A percentile compares a stretch with the other conserved stretches of the same genome.
phyloP scores from a whole-genome alignment of 2,113 vertebrate species.

The Zeus faber region DNA sequence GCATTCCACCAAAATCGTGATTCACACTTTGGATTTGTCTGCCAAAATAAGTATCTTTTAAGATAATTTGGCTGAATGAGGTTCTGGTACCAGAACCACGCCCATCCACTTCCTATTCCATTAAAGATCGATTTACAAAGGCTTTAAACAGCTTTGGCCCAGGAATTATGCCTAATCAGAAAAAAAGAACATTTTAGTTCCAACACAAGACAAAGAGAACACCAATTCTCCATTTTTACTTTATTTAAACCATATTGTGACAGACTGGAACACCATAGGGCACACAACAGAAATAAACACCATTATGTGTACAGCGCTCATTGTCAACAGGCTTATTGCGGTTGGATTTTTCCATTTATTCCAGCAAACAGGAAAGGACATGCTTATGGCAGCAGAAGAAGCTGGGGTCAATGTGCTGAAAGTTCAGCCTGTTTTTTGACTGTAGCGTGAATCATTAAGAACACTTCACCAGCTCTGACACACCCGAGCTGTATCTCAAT shows the following conservation, averaged over 20 bases:
- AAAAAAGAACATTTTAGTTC: too few relatives aligned
- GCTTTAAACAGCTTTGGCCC: too few relatives aligned
- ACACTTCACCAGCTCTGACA: conserved; percentile 53
- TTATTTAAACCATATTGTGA: conserved; percentile 79
- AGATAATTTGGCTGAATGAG: too few relatives aligned
- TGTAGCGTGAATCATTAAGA: conserved; percentile 46
- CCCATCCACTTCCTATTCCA: too few relatives aligned
- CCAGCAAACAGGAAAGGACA: conserved; percentile 67
- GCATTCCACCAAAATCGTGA: too few relatives aligned
- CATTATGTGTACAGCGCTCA: conserved; percentile 73
- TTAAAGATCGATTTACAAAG: too few relatives aligned
- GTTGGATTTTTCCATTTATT: conserved; percentile 69
- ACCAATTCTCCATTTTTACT: conserved; percentile 57
- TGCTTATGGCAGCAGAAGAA: conserved; percentile 66
- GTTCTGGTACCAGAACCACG: too few relatives aligned
- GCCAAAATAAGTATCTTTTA: too few relatives aligned
- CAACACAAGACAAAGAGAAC: conserved; percentile 7
- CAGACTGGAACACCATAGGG: conserved; percentile 75
- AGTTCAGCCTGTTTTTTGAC: conserved; percentile 49
- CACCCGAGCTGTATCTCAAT: conserved; percentile 52
- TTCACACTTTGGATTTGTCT: too few relatives aligned
- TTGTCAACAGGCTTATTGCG: conserved; percentile 73
- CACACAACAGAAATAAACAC: conserved; percentile 79
- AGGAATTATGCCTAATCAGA: too few relatives aligned
- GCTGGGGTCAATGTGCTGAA: conserved; percentile 54